Conservation (phyloP, 2,113 vertebrate species). For the Ictalurus punctatus region DNA sequence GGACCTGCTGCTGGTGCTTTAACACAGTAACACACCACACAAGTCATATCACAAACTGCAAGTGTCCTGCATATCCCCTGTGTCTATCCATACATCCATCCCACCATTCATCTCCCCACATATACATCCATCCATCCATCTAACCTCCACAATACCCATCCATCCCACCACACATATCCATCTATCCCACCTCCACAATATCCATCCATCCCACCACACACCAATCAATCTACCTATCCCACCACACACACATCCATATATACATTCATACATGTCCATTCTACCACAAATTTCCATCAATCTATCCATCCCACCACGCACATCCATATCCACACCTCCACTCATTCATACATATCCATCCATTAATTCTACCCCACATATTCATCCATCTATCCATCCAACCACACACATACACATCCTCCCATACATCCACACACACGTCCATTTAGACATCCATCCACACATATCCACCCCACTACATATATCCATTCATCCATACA, state of each 20-base stretch:
- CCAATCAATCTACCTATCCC: too few species aligned
- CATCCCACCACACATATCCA: background rate
- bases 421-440: background rate
- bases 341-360: background rate
- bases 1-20: conserved; percentile 97
- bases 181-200: background rate
- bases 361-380: background rate
- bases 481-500: background rate
- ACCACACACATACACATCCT: background rate
- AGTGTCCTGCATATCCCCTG: background rate
- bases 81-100: background rate
- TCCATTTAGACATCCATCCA: background rate
- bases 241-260: background rate
- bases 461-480: background rate
- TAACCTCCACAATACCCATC: background rate
- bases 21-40: background rate
- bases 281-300: background rate
- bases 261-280: background rate
- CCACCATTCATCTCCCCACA: background rate
- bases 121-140: background rate
- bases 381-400: background rate
- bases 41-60: background rate
- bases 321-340: background rate
- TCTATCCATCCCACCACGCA: background rate
- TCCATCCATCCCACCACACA: background rate